Conservation (phyloP, 2,113 vertebrate genomes). For the Lipophrys pholis region DNA sequence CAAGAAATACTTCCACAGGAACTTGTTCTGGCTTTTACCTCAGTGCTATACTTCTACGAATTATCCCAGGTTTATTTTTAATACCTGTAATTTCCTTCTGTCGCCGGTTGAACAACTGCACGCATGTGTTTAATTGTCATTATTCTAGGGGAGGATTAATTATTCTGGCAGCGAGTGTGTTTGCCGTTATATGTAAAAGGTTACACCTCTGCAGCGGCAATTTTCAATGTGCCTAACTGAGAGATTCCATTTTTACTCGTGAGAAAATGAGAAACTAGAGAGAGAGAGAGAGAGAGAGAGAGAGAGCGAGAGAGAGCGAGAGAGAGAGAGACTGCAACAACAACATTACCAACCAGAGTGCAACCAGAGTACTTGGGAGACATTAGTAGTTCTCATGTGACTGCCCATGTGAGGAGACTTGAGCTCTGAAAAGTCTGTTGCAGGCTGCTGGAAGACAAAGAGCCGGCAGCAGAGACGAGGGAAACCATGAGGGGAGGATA, state of each 20-base stretch:
- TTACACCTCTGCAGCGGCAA: slow-evolving; percentile 37
- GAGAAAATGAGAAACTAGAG: slow-evolving; percentile 39
- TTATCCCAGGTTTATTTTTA: slow-evolving; percentile 54
- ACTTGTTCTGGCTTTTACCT: slow-evolving; percentile 33
- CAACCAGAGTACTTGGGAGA: slow-evolving; percentile 55
- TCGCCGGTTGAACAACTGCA: slow-evolving; percentile 19
- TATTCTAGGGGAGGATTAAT: slow-evolving; percentile 43
- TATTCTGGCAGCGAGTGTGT: slow-evolving; percentile 36
- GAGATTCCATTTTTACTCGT: slow-evolving; percentile 45
- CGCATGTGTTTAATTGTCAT: slow-evolving; percentile 46
- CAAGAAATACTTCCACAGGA: slow-evolving; percentile 68
- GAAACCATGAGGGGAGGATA: slow-evolving; percentile 25
- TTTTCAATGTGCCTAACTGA: slow-evolving; percentile 49
- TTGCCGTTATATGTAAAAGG: slow-evolving; percentile 39
- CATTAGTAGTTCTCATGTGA: slow-evolving; percentile 66
- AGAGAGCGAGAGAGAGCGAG: background rate
- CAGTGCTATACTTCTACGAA: slow-evolving; percentile 23
- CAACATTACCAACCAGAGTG: slow-evolving; percentile 55
- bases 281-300: background rate
- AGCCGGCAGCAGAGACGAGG: slow-evolving; percentile 44
- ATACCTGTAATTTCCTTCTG: slow-evolving; percentile 43
- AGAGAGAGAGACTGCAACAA: slow-evolving; percentile 18
- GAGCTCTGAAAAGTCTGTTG: slow-evolving; percentile 55
- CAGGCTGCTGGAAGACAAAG: slow-evolving; percentile 57
- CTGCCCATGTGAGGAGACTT: slow-evolving; percentile 66